These are phyloP conservation scores for Copidosoma floridanum DNA, from an alignment of 1,140 invertebrate genomes.

Conservation along the genomic window DNA sequence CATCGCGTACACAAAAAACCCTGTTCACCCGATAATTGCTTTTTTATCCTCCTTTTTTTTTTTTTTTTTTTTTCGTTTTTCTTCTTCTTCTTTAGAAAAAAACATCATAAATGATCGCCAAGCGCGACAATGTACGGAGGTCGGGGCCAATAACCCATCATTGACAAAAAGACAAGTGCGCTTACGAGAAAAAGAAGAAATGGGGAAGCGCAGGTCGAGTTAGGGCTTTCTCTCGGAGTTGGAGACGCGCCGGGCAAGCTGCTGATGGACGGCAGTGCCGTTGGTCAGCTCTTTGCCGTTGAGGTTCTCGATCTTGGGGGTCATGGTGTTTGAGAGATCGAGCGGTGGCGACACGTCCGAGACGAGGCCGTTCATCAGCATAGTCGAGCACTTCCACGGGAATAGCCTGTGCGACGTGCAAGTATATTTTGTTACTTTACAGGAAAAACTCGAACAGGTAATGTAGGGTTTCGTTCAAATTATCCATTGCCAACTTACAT, in stretches of 20 bases:
- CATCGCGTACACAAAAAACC: too few species aligned
- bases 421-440: neutral
- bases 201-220: too few species aligned
- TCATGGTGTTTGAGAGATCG: neutral
- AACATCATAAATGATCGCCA: too few species aligned
- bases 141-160: too few species aligned
- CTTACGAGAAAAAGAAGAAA: too few species aligned
- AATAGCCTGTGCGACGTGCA: conserved; percentile 58
- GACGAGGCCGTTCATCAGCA: conserved; percentile 65
- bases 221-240: conserved; percentile 55
- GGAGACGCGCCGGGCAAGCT: conserved; percentile 48
- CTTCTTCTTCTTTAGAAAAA: too few species aligned
- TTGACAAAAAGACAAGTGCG: too few species aligned
- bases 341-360: conserved; percentile 62
- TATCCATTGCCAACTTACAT: conserved; percentile 58
- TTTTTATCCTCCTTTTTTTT: too few species aligned
- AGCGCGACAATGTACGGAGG: too few species aligned
- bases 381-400: conserved; percentile 65
- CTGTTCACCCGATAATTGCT: too few species aligned
- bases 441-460: neutral
- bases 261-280: conserved; percentile 41
- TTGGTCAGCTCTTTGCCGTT: conserved; percentile 40
- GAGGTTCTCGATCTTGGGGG: neutral
- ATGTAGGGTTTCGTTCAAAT: neutral
- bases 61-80: too few species aligned